Base-by-base conservation (phyloP, 2,113 vertebrate genomes). In the Chionomys nivalis region DNA sequence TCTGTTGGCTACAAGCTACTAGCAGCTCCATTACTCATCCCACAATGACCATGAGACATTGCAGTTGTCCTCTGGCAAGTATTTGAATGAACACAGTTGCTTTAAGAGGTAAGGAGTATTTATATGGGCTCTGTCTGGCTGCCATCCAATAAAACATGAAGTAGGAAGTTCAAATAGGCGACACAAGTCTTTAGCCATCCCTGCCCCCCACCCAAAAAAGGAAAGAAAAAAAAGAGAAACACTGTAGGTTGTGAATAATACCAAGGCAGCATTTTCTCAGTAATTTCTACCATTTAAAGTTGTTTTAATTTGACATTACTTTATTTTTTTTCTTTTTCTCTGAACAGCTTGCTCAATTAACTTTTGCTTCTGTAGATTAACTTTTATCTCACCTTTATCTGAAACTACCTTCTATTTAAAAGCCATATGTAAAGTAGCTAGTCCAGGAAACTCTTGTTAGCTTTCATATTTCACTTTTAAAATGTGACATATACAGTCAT, bases 171-270 rank as follows among this genome's bases (percentile, higher is more conserved):
- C 6, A 87, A 76, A 77, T 9, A 47, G 4, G 0, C 12, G 28
- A 28, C 7, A 55, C 0, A 36, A 36, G 31, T 10, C 24, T 47
- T 44, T 52, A 1, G 9, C 21, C 13, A 5, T 5, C 1, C 12
- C 28, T 7, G n/a, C 13, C n/a, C 19, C 0, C 42, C 5, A 83
- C 14, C 17, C 31, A 9, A 3, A 72, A 72, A 39, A 4, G 39
- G 16, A n/a, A n/a, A 8, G 2, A 39, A 23, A 5, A 55, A 39
- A 39, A 39, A 39, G n/a, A 42, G 5, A 39, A 31, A 24, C 0
- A 42, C 21, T 52, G 28, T 70, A 72, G 6, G 11, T 28, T 13
- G 1, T 47, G 6, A 52, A 90, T 19, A 36, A 52, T 17, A 79
- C 33, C 11, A 61, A 63, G 24, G 7, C 44, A 33, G 4, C 3